phyloP scores from a whole-genome alignment of 1,140 invertebrate genomes.

The Cotesia vestalis region DNA sequence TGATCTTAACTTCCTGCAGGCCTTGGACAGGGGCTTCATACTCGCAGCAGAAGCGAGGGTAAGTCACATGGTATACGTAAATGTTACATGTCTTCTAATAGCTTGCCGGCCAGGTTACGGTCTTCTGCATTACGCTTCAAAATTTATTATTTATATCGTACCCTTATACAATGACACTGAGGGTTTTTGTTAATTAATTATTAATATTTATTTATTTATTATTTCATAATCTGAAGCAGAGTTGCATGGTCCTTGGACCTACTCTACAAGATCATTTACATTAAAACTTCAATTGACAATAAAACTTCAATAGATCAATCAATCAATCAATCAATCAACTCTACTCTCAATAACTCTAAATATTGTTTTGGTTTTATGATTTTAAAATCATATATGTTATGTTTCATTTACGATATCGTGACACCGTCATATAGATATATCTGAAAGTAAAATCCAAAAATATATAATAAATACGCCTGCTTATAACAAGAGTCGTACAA shows the following conservation, averaged over 20 bases:
- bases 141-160: conserved; percentile 28
- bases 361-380: no score
- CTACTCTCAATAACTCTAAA: no score
- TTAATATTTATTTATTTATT: conserved; percentile 17
- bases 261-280: neutral
- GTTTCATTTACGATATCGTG: neutral
- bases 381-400: neutral
- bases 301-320: neutral
- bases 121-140: conserved; percentile 47
- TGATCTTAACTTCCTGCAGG: conserved; percentile 85
- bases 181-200: conserved; percentile 30
- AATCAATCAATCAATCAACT: conserved; percentile 39
- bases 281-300: no score
- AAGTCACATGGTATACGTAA: conserved; percentile 67
- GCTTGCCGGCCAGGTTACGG: conserved; percentile 47
- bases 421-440: conserved; percentile 9
- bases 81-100: conserved; percentile 32
- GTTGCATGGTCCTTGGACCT: conserved; percentile 55
- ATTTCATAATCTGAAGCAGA: conserved; percentile 41
- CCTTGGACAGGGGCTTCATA: conserved; percentile 85
- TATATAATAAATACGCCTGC: conserved; percentile 39
- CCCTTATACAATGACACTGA: conserved; percentile 33
- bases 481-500: conserved; percentile 46
- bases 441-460: conserved; percentile 15
- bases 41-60: conserved; percentile 91